Conservation (phyloP, 1,140 invertebrate species). For the Temnothorax nylanderi region DNA sequence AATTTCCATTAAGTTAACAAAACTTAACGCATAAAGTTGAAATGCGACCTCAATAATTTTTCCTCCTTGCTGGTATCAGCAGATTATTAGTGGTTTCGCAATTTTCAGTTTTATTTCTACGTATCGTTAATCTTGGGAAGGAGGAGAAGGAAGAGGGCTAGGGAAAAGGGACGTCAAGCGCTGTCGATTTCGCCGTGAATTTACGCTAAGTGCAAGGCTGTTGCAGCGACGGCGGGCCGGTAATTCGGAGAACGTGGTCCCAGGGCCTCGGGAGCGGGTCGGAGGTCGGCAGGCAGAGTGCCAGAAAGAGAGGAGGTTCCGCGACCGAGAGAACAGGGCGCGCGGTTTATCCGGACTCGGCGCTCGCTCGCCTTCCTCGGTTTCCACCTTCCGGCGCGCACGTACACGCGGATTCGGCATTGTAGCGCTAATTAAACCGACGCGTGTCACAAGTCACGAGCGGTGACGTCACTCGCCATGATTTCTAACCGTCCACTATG, state of each 20-base stretch:
- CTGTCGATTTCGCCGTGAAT: conserved; percentile 76
- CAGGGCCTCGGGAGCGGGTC: conserved; percentile 77
- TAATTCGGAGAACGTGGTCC: conserved; percentile 82
- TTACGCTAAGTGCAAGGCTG: conserved; percentile 80
- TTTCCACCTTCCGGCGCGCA: conserved; percentile 67
- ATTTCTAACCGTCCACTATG: conserved; percentile 76
- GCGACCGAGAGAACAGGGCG: conserved; percentile 62
- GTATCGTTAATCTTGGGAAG: conserved; percentile 58
- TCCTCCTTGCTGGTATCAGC: background rate
- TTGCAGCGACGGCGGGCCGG: conserved; percentile 73
- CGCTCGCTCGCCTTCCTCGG: conserved; percentile 36
- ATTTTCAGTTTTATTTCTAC: conserved; percentile 31
- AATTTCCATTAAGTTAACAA: background rate
- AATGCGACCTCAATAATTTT: background rate
- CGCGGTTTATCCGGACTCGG: conserved; percentile 64
- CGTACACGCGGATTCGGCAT: conserved; percentile 77
- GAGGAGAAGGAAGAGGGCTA: conserved; percentile 40
- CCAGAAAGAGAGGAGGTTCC: conserved; percentile 80
- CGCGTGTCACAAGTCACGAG: conserved; percentile 81
- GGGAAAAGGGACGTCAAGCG: conserved; percentile 70
- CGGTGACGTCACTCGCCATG: conserved; percentile 78
- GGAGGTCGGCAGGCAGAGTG: conserved; percentile 81
- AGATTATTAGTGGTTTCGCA: conserved; percentile 33
- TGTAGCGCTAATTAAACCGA: conserved; percentile 83
- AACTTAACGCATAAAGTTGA: background rate